Conservation (phyloP, 2,113 vertebrate genomes). For the Elaphurus davidianus region DNA sequence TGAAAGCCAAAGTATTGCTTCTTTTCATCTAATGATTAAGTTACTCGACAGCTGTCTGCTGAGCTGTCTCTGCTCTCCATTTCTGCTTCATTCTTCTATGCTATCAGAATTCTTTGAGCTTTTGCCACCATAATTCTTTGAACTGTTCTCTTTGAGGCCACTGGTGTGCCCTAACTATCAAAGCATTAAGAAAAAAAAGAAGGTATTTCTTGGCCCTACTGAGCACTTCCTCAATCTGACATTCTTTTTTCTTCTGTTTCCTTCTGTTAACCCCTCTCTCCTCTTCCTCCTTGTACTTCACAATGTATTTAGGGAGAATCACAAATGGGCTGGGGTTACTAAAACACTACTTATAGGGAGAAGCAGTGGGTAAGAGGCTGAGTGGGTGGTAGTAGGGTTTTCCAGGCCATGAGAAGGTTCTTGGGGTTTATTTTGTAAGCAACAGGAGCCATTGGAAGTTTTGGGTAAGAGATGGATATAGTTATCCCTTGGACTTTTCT, state of each 20-base stretch:
- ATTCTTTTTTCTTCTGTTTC: neutral
- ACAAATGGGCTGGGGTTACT: neutral
- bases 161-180: neutral
- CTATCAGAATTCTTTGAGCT: neutral
- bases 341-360: neutral
- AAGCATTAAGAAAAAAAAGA: neutral
- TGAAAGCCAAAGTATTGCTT: neutral
- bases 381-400: neutral
- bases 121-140: neutral
- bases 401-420: neutral
- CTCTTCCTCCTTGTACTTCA: neutral
- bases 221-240: neutral
- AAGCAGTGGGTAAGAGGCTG: neutral
- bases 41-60: neutral
- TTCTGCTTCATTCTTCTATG: neutral
- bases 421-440: neutral
- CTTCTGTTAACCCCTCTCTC: neutral
- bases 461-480: neutral
- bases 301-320: neutral
- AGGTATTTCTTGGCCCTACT: neutral
- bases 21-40: neutral
- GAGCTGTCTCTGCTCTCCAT: neutral
- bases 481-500: neutral
- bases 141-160: neutral
- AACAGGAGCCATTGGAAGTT: neutral